Evolutionary conservation across 2,113 vertebrate species (phyloP), one percentile per base, ranked within the genome.

Genomic region (Merops nubicus): DNA sequence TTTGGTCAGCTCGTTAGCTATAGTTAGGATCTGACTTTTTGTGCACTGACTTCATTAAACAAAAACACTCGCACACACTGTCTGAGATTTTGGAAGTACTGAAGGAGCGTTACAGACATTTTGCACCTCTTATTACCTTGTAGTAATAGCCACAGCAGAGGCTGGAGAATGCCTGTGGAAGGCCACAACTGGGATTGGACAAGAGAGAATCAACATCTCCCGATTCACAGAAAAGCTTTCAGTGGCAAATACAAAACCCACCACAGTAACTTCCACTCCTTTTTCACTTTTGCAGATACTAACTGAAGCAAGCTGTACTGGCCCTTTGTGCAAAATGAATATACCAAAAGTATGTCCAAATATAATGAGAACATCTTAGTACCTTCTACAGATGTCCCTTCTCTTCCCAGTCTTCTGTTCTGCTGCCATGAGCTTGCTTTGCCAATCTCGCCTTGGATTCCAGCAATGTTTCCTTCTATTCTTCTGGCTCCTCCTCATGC

Each of bases 351-450:
- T n/a, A 64, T 1, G 15, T 0, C 3, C 8, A 94, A 85, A 29
- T 16, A 68, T 68, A 82, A 91, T 1, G 0, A 89, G 43, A 96
- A 92, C 20, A 74, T 60, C 57, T 67, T 53, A 76, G 81, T 97
- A 97, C 95, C 96, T 97, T 85, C 84, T 69, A 62, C 45, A 78
- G 77, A 60, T 38, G 78, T 36, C 67, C 53, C 20, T 88, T 92
- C 83, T 72, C 64, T 43, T 87, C 36, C 80, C 80, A 79, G 60
- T 93, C 93, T 96, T 94, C 94, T 87, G 60, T 86, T 91, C 79
- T 60, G 86, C 64, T 82, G 84, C 87, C 93, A 88, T 40, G 87
- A 87, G 43, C 70, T 78, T 51, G 77, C 73, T 91, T 65, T 92
- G 81, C 73, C 84, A 94, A 36, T 60, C 74, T 89, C 0, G 31